A percentile compares a stretch with the other conserved stretches of the same genome.
Conservation (phyloP, 2,888 invertebrate genomes). For the Euproctis similis region DNA sequence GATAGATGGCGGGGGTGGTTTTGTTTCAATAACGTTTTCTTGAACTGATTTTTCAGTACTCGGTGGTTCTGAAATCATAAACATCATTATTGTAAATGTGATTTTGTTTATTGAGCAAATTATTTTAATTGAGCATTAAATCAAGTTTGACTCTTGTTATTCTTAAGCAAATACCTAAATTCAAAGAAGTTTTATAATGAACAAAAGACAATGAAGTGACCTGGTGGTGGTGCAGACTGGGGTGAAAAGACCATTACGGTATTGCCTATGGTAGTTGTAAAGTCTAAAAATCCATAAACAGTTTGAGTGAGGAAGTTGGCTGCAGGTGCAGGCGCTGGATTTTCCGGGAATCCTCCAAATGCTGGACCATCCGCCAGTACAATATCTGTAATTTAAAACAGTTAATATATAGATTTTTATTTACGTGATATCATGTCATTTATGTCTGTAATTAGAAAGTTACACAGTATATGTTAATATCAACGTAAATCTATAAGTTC, state of each 20-base stretch:
- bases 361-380: constrained; percentile 19
- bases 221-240: constrained; percentile 84
- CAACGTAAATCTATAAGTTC: too few relatives aligned
- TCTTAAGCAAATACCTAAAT: too few relatives aligned
- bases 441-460: too few relatives aligned
- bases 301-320: constrained; percentile 85
- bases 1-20: constrained; percentile 57
- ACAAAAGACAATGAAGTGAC: constrained; percentile 48
- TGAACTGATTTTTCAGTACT: constrained; percentile 58
- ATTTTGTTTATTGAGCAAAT: too few relatives aligned
- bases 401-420: too few relatives aligned
- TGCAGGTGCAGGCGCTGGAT: constrained; percentile 27
- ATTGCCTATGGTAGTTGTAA: constrained; percentile 94
- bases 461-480: too few relatives aligned
- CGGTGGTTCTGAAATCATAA: constrained; percentile 53
- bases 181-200: too few relatives aligned
- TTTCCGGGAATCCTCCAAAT: constrained; percentile 23
- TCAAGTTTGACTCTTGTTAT: too few relatives aligned
- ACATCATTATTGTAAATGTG: neutral
- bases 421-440: too few relatives aligned
- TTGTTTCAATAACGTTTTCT: constrained; percentile 68
- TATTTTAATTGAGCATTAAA: too few relatives aligned
- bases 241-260: constrained; percentile 97
- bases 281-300: constrained; percentile 94
- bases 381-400: constrained; percentile 19